These are phyloP conservation scores for Rhynchotus rufescens DNA, from an alignment of 2,797 vertebrate species.

Conservation along the genomic window DNA sequence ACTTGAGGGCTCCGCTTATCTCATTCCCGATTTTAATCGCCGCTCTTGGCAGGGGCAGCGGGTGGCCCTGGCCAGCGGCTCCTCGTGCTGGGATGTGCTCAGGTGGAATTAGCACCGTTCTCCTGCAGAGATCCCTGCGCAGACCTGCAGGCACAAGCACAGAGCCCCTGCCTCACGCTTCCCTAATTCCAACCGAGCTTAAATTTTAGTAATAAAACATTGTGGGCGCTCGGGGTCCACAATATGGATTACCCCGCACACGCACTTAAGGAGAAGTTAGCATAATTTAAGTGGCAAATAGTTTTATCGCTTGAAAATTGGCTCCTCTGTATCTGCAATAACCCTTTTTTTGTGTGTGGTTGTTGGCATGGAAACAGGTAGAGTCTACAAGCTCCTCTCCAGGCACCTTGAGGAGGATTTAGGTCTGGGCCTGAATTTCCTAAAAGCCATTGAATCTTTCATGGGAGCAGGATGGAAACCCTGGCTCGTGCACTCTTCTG, in stretches of 20 bases:
- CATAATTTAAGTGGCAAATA: conserved; percentile 22
- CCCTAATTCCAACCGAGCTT: not conserved
- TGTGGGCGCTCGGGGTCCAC: not conserved
- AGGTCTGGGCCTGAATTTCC: not conserved
- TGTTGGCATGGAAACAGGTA: conserved; percentile 26
- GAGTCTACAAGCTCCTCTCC: not conserved
- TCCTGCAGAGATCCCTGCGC: not conserved
- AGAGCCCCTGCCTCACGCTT: not conserved
- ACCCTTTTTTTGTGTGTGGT: not conserved
- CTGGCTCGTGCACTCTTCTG: not conserved
- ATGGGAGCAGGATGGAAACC: not conserved
- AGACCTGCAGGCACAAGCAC: not conserved
- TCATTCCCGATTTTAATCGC: not conserved
- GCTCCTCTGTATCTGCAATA: not conserved
- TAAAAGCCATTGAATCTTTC: not conserved
- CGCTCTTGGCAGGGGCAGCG: not conserved
- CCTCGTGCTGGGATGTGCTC: not conserved
- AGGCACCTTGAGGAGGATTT: not conserved
- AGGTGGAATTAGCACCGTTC: not conserved
- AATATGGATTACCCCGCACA: not conserved
- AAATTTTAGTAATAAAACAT: not conserved
- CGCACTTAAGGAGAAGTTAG: not conserved
- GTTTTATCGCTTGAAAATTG: conserved; percentile 39
- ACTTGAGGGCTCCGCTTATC: not conserved
- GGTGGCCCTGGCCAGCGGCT: not conserved